Evolutionary conservation across 2,113 vertebrate species (phyloP), one percentile per base, ranked within the genome.

Genomic region (Chloroceryle aenea): DNA sequence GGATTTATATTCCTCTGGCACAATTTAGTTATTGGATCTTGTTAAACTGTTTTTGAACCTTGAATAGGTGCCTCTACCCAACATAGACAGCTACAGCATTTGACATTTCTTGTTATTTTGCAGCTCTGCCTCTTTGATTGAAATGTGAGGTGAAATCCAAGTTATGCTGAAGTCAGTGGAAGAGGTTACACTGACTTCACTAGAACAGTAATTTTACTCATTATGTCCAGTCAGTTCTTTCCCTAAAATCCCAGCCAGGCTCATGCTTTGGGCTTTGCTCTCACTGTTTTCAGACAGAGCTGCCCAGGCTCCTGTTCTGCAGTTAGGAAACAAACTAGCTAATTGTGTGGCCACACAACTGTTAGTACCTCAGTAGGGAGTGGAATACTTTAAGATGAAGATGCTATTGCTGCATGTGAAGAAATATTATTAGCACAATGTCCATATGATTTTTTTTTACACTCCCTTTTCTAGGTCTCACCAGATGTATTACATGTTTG

Each of bases 401-500:
- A 14, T 52, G 30, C n/a, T 86, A 34, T 15, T 93, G 43, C 20
- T 55, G 30, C 15, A 20, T 38, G 71, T 36, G 79, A 86, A 92
- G 53, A 89, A 93, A 86, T 32, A 84, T 68, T 83, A 76, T 48
- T 68, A 61, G 23, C 85, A 87, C 26, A 29, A 14, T 76, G 40
- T 27, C 43, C 26, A 13, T 26, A 40, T 40, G 12, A 40, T 87
- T 92, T 64, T 50, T 50, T 50, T 50, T 89, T 21, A 7, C 81
- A 77, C 34, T 73, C 85, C 25, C 81, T 74, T 58, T 97, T 98
- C 53, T 93, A 99, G 99, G 99, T 99, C 99, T 58, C 99, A 99
- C 97, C 99, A 99, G 98, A 99, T 99, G 99, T 99, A 99, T 98
- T 99, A 99, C 97, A 99, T 99, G 99, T 99, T 99, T 97, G 99